phyloP scores from a whole-genome alignment of 2,113 vertebrate species.

The Acanthisitta chloris region DNA sequence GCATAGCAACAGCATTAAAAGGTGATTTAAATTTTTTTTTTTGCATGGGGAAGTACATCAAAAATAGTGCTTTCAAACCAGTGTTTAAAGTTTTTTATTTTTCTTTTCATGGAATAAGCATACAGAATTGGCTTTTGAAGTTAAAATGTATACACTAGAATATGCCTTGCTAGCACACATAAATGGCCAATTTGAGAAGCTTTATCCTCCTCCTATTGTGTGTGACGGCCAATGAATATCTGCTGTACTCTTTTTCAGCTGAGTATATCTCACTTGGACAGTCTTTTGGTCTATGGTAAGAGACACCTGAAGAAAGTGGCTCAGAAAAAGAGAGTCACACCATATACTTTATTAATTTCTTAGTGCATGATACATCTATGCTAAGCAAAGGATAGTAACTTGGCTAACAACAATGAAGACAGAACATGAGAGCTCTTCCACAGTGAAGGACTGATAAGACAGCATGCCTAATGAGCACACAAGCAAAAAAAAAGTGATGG shows the following conservation, averaged over 20 bases:
- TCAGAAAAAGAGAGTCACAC: not conserved
- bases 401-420: not conserved
- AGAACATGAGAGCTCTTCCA: not conserved
- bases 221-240: not conserved
- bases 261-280: not conserved
- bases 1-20: not conserved
- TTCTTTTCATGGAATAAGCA: not conserved
- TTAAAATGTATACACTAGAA: not conserved
- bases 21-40: no score
- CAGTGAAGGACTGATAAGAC: not conserved
- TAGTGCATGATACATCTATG: not conserved
- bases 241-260: not conserved
- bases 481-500: not conserved
- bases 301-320: not conserved
- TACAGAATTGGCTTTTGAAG: not conserved
- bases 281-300: not conserved
- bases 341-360: not conserved
- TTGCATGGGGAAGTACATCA: no score
- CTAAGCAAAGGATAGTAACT: not conserved
- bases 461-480: not conserved
- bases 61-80: not conserved
- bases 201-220: not conserved
- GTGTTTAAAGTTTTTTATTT: not conserved
- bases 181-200: not conserved
- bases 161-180: not conserved